These are phyloP conservation scores for Cheiracanthium punctorium DNA, from an alignment of 2,888 invertebrate genomes.

Conservation along the genomic window DNA sequence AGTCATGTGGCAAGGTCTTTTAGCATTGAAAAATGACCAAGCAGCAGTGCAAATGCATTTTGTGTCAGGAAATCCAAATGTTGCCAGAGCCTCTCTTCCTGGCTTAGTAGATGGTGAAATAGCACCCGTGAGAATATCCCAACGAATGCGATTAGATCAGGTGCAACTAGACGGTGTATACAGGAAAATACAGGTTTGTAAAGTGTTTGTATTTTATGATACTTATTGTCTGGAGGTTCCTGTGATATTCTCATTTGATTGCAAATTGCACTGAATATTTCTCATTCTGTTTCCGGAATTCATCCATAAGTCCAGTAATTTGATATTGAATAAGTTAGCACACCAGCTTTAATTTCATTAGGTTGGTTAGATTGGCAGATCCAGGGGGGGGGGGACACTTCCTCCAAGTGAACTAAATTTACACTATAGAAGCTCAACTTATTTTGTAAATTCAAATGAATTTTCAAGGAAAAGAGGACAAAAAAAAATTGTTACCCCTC, in stretches of 20 bases:
- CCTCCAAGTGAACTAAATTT: too few relatives aligned
- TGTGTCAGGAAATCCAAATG: conserved; percentile 93
- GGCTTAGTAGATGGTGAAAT: conserved; percentile 85
- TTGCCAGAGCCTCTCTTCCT: conserved; percentile 92
- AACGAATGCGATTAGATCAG: conserved; percentile 97
- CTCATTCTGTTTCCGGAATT: background rate
- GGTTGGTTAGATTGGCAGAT: too few relatives aligned
- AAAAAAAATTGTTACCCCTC: too few relatives aligned
- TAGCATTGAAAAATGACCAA: conserved; percentile 96
- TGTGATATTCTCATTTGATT: background rate
- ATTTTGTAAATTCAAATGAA: too few relatives aligned
- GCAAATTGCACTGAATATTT: too few relatives aligned
- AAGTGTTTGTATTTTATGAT: background rate
- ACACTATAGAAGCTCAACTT: too few relatives aligned
- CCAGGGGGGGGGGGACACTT: too few relatives aligned
- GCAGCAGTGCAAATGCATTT: conserved; percentile 99
- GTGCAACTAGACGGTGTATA: conserved; percentile 96
- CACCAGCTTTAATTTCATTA: too few relatives aligned
- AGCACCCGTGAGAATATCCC: conserved; percentile 89
- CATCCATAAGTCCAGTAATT: too few relatives aligned
- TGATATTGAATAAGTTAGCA: too few relatives aligned
- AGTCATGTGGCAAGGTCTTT: conserved; percentile 96
- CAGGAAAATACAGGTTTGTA: conserved; percentile 87
- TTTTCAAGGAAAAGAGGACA: too few relatives aligned
- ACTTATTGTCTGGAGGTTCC: background rate